Conservation (phyloP, 2,113 vertebrate species). For the Lampris megalopsis region DNA sequence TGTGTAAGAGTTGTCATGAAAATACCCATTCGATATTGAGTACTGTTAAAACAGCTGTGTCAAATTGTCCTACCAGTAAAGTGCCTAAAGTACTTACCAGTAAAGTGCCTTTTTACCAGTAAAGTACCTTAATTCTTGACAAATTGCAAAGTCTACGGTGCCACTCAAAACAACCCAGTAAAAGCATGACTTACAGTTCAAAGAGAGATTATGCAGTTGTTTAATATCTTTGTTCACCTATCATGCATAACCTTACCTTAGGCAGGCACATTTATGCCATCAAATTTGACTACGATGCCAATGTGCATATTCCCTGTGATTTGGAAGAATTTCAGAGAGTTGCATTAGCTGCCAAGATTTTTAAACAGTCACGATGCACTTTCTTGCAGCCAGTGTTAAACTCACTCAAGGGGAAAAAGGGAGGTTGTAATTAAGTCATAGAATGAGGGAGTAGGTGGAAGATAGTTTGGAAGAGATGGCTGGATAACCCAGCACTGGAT, state of each 20-base stretch:
- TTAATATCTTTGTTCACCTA: neutral
- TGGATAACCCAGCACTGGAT: constrained; percentile 55
- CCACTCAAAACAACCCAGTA: too few relatives aligned
- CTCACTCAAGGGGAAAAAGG: constrained; percentile 60
- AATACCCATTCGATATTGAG: neutral
- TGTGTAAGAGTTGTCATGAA: neutral
- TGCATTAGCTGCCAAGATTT: constrained; percentile 49
- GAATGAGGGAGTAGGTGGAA: constrained; percentile 48
- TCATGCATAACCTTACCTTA: constrained; percentile 4
- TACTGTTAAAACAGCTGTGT: neutral
- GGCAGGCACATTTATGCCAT: constrained; percentile 4
- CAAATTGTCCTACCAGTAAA: constrained; percentile 25
- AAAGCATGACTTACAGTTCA: neutral
- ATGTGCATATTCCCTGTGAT: constrained; percentile 26
- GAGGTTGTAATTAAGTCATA: constrained; percentile 62
- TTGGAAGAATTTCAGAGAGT: constrained; percentile 38
- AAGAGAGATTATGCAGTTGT: neutral
- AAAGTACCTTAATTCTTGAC: too few relatives aligned
- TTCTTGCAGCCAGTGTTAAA: constrained; percentile 31
- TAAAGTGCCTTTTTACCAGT: constrained; percentile 23
- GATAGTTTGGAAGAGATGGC: constrained; percentile 60
- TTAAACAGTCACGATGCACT: constrained; percentile 37
- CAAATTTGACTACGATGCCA: neutral
- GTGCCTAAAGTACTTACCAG: constrained; percentile 15
- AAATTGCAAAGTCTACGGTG: too few relatives aligned